Evolutionary conservation across 2,113 vertebrate species (phyloP), one percentile per base, ranked within the genome.

Genomic region (Upupa epops): DNA sequence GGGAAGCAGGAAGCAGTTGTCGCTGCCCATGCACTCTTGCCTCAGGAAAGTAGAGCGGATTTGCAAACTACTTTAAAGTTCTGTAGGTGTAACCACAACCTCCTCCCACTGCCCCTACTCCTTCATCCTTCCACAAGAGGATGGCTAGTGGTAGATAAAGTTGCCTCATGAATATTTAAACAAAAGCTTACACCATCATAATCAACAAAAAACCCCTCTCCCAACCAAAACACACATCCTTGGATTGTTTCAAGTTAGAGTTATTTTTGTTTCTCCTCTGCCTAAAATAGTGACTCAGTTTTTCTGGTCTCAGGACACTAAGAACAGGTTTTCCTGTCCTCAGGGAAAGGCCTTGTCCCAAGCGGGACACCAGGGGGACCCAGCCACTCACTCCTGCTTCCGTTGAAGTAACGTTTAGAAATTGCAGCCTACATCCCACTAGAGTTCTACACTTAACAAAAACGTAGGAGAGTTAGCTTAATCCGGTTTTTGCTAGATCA

Each of bases 271-370:
- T 63, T 40, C 59, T 11, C 56, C 55, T 63, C 42, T 20, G 26
- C 8, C 42, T 56, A 18, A 26, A 61, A 8, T 1, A 52, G 25
- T 0, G 3, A 1, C 24, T 29, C 4, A 31, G 19, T 25, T 26
- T 75, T 42, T 12, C 31, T 24, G 5, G 3, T 9, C 26, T 17
- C 59, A 9, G 49, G 55, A 61, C 31, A 8, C 20, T 2, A 17
- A 24, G 36, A 22, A 6, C 24, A 3, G 0, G 5, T 11, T 51
- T 31, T 32, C 8, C 51, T 28, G 63, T 58, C 51, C 31, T 11
- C 5, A 40, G 3, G 13, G 34, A 0, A 1, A n/a, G 26, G 51
- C 56, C 18, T 29, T 24, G 8, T 25, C 45, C 26, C 5, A 3
- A 11, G 12, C 6, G 19, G 21, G 65, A 59, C 76, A 83, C 51